Conservation (phyloP, 2,888 invertebrate species). For the Rotaria socialis region DNA sequence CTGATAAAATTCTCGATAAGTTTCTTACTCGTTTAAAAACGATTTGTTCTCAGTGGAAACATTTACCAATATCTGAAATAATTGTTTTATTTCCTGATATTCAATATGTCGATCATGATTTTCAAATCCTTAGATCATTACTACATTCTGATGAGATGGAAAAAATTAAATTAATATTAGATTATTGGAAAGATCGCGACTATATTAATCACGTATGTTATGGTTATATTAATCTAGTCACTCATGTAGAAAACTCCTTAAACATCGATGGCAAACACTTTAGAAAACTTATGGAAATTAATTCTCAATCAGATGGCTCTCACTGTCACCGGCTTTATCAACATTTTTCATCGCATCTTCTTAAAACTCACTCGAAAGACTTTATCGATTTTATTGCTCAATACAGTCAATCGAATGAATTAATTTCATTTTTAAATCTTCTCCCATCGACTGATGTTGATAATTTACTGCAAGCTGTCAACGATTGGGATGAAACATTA, state of each 20-base stretch:
- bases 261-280: not conserved
- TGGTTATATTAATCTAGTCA: not conserved
- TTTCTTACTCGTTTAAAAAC: not conserved
- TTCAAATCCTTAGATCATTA: not conserved
- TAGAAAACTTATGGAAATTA: not conserved
- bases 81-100: not conserved
- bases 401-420: not conserved
- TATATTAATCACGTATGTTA: not conserved
- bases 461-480: conserved; percentile 2
- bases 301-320: not conserved
- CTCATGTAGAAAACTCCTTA: not conserved
- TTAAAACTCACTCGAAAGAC: not conserved
- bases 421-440: not conserved
- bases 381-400: not conserved
- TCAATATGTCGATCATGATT: conserved; percentile 1
- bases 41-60: not conserved
- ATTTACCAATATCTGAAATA: not conserved
- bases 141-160: not conserved
- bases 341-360: not conserved
- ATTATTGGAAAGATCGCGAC: conserved; percentile 15
- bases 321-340: not conserved
- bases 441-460: not conserved
- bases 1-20: not conserved
- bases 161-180: not conserved
- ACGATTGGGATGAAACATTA: conserved; percentile 32